These are phyloP conservation scores for Odocoileus hemionus DNA, from an alignment of 2,113 vertebrate species.

Conservation along the genomic window DNA sequence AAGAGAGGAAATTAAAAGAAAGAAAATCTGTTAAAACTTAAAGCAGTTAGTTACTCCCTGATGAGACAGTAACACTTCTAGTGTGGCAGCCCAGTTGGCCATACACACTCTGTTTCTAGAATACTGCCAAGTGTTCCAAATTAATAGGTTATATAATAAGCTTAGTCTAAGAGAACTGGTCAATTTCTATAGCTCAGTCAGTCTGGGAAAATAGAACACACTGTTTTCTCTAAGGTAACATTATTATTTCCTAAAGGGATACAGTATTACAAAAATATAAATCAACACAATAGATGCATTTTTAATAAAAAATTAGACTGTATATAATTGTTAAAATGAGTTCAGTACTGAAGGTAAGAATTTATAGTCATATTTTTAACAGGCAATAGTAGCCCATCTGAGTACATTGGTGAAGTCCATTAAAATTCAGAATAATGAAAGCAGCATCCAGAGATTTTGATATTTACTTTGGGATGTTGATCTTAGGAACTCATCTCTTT, in stretches of 20 bases:
- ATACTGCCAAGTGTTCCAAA: not conserved
- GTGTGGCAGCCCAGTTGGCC: not conserved
- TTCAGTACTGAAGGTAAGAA: not conserved
- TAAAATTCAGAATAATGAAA: not conserved
- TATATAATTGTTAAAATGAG: not conserved
- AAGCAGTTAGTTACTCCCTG: not conserved
- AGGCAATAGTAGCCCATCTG: not conserved
- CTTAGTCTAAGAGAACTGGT: not conserved
- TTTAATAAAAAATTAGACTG: not conserved
- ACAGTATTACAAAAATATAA: not conserved
- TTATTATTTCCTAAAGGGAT: not conserved
- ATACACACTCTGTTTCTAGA: not conserved
- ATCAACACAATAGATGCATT: not conserved
- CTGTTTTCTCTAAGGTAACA: not conserved
- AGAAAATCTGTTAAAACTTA: not conserved
- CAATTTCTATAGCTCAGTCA: not conserved
- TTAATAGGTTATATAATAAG: not conserved
- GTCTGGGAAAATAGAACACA: not conserved
- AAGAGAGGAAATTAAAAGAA: not conserved
- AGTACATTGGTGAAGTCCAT: not conserved
- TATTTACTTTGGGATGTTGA: not conserved
- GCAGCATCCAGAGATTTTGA: not conserved
- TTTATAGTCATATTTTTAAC: not conserved
- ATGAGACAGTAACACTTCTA: not conserved
- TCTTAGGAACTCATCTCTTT: not conserved